Conservation (phyloP, 1,140 invertebrate species). For the Chrysomallon squamiferum region DNA sequence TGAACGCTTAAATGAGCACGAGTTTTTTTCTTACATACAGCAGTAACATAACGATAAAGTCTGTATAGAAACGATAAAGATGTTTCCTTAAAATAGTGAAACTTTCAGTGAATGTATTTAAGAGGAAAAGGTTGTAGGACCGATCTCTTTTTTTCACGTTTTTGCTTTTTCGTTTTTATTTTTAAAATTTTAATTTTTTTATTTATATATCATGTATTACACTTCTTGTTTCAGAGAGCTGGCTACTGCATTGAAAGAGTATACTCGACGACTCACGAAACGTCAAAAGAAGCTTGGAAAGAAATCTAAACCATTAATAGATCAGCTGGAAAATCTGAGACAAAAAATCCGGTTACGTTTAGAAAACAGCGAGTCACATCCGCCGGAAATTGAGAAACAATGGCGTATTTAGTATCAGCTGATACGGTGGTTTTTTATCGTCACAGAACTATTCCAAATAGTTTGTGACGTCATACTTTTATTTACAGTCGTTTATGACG, state of each 20-base stretch:
- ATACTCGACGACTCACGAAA: constrained; percentile 23
- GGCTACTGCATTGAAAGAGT: constrained; percentile 27
- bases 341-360: constrained; percentile 24
- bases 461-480: too few species aligned
- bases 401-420: too few species aligned
- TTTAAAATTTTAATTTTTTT: neutral
- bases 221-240: constrained; percentile 21
- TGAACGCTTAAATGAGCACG: neutral
- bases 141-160: neutral
- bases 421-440: too few species aligned
- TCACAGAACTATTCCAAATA: too few species aligned
- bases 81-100: neutral
- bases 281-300: constrained; percentile 19
- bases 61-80: neutral
- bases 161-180: neutral
- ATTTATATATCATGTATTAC: neutral
- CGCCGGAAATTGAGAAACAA: too few species aligned
- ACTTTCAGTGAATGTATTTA: neutral
- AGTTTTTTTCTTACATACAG: neutral
- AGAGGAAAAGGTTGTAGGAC: neutral
- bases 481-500: too few species aligned
- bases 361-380: constrained; percentile 9
- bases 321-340: constrained; percentile 30
- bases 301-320: constrained; percentile 19
- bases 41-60: neutral